Evolutionary conservation across 2,797 vertebrate species (phyloP).

Genomic region (Hafferia zeledoni): DNA sequence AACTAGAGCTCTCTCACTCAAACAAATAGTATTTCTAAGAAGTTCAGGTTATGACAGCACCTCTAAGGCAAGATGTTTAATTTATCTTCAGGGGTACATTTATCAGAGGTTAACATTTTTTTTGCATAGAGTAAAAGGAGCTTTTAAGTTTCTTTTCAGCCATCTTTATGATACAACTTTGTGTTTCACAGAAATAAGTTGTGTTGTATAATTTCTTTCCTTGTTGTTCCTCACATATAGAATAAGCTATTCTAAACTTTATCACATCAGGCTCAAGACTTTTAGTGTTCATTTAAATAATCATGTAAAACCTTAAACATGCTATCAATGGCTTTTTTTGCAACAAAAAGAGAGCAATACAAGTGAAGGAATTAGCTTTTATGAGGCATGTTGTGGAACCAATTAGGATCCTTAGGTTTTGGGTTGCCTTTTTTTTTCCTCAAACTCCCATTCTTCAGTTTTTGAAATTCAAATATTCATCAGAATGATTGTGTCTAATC

Average conservation of each 20-base stretch:
- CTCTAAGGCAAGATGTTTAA: constrained; percentile 36
- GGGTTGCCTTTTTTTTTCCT: neutral
- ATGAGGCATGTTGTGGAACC: neutral
- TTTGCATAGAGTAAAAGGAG: neutral
- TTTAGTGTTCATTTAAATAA: neutral
- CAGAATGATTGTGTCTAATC: neutral
- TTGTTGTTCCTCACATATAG: neutral
- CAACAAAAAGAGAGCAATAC: neutral
- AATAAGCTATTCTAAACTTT: neutral
- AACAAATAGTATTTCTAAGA: neutral
- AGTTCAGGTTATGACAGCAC: neutral
- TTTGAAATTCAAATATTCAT: neutral
- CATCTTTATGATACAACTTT: neutral
- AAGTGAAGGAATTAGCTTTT: neutral
- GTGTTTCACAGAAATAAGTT: neutral
- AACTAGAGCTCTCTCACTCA: neutral
- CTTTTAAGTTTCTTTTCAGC: neutral
- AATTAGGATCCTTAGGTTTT: neutral
- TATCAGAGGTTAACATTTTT: neutral
- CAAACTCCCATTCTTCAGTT: neutral
- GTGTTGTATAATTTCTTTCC: neutral
- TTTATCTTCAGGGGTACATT: constrained; percentile 44
- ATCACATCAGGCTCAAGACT: neutral
- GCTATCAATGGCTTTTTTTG: neutral
- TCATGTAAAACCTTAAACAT: neutral